Evolutionary conservation across 2,888 invertebrate species (phyloP).

Genomic region (Cyclophora albipunctata): DNA sequence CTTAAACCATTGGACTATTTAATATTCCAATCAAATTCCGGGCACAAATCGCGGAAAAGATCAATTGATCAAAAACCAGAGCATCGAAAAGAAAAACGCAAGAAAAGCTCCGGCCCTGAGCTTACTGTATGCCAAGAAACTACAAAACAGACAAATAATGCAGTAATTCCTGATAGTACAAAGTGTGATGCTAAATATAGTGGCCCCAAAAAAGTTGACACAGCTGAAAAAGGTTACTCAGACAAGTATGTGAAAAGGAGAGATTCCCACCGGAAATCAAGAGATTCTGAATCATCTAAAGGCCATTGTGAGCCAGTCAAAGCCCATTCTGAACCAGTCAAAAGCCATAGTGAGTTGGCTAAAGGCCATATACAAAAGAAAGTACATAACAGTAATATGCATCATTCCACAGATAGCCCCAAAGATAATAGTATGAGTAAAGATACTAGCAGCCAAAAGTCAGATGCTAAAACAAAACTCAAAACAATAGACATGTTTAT

Average conservation of each 20-base stretch:
- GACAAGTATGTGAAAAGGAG: slow-evolving; percentile 64
- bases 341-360: slow-evolving; percentile 2
- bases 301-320: no score
- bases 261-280: slow-evolving; percentile 38
- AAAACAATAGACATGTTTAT: slow-evolving; percentile 60
- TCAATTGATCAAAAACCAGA: slow-evolving; percentile 57
- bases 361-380: slow-evolving; percentile 4
- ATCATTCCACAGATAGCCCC: slow-evolving; percentile 46
- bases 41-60: slow-evolving; percentile 49
- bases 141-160: slow-evolving; percentile 21
- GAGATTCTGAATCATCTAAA: slow-evolving; percentile 24
- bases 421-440: slow-evolving; percentile 32
- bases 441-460: slow-evolving; percentile 30
- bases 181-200: no score
- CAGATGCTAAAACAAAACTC: slow-evolving; percentile 47
- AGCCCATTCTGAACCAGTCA: no score
- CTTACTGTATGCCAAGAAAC: slow-evolving; percentile 23
- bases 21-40: slow-evolving; percentile 23
- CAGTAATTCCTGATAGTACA: no score
- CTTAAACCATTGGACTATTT: no score
- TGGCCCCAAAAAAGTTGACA: slow-evolving; percentile 16
- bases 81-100: slow-evolving; percentile 68
- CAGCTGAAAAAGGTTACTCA: slow-evolving; percentile 41
- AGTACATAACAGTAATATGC: slow-evolving; percentile 27
- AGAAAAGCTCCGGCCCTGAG: slow-evolving; percentile 46